Conservation (phyloP, 2,113 vertebrate genomes). For the Dendropsophus ebraccatus region DNA sequence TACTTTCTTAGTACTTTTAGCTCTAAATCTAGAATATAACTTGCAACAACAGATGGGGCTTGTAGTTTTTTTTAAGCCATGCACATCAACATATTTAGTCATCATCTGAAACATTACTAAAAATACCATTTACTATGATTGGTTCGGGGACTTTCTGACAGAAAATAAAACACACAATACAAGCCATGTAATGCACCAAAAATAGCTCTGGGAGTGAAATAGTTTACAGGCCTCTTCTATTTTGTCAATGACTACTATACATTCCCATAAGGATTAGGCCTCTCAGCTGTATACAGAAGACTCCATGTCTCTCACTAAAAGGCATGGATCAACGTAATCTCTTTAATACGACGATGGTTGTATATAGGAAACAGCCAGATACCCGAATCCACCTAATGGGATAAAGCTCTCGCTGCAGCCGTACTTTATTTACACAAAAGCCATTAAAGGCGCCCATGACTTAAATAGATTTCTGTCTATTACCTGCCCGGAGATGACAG, state of each 20-base stretch:
- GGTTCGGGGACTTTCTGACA: background rate
- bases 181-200: background rate
- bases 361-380: slow-evolving; percentile 44
- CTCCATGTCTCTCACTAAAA: slow-evolving; percentile 53
- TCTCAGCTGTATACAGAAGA: slow-evolving; percentile 9
- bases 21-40: background rate
- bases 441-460: slow-evolving; percentile 47
- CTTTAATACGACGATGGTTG: slow-evolving; percentile 40
- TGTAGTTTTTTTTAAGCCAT: background rate
- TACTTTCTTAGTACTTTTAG: no score
- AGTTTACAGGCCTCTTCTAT: background rate
- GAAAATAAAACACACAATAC: background rate
- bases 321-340: slow-evolving; percentile 56
- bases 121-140: background rate
- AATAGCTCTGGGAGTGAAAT: background rate
- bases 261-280: slow-evolving; percentile 32
- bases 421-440: slow-evolving; percentile 55
- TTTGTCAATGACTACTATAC: background rate
- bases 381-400: slow-evolving; percentile 52
- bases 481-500: slow-evolving; percentile 40
- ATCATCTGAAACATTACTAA: background rate
- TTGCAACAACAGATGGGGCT: background rate
- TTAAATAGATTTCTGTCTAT: slow-evolving; percentile 57
- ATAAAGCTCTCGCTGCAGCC: slow-evolving; percentile 49
- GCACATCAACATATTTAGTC: background rate